A percentile compares a stretch with the other conserved stretches of the same genome.
Evolutionary conservation across 2,113 vertebrate species (phyloP).

Genomic region (Heteronetta atricapilla): DNA sequence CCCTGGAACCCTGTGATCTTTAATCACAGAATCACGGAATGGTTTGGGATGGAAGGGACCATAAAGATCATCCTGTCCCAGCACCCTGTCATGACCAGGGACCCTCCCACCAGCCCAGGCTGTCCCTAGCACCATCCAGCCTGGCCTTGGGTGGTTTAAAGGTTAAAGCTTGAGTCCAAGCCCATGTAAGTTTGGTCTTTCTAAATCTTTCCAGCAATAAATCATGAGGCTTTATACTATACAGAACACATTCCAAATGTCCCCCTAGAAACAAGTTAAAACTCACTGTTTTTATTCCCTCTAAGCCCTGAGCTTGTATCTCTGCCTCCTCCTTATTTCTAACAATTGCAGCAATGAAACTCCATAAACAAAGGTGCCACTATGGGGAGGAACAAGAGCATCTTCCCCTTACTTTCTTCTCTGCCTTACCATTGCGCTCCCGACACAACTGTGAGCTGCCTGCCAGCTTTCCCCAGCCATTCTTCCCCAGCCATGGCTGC

Average conservation of each 20-base stretch:
- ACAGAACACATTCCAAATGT: neutral
- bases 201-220: neutral
- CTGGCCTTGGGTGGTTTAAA: neutral
- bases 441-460: neutral
- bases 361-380: neutral
- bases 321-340: neutral
- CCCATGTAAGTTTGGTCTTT: neutral
- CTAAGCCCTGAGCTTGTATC: neutral
- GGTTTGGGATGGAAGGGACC: neutral
- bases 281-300: neutral
- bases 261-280: neutral
- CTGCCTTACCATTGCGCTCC: neutral
- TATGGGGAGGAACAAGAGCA: neutral
- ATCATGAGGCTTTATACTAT: neutral
- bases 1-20: neutral
- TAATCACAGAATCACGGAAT: neutral
- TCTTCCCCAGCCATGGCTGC: neutral
- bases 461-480: neutral
- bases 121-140: neutral
- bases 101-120: neutral
- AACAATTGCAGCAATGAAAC: neutral
- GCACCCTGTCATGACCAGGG: neutral
- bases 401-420: neutral
- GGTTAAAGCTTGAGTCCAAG: neutral
- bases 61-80: neutral